Evolutionary conservation across 2,888 invertebrate genomes (phyloP).

Genomic region (Rhodophaea formosa): DNA sequence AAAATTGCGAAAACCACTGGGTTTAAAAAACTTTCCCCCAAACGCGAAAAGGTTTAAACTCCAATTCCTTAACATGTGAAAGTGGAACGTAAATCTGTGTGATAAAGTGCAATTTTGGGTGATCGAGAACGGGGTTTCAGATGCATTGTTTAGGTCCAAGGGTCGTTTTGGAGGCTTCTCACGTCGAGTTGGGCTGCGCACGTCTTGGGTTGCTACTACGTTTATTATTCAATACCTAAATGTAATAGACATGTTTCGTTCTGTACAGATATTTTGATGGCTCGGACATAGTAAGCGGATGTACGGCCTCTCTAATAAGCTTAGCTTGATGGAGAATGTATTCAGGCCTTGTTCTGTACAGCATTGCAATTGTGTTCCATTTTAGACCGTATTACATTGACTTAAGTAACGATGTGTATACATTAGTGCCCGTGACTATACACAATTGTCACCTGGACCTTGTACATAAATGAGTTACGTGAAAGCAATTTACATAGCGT

Average conservation of each 20-base stretch:
- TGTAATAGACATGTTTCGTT: conserved; percentile 30
- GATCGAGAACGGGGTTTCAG: not conserved
- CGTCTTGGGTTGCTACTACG: conserved; percentile 27
- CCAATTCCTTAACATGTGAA: not conserved
- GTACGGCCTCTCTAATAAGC: conserved; percentile 1
- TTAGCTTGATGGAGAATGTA: not conserved
- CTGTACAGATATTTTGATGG: conserved; percentile 15
- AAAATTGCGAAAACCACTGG: conserved; percentile 23
- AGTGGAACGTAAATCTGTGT: not conserved
- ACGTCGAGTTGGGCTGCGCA: conserved; percentile 30
- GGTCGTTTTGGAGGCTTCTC: conserved; percentile 21
- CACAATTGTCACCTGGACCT: not conserved
- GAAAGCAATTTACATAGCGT: not conserved
- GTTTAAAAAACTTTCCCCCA: conserved; percentile 26
- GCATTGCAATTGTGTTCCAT: too few species aligned
- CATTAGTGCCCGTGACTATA: too few species aligned
- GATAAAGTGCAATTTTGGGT: conserved; percentile 12
- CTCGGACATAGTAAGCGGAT: conserved; percentile 3
- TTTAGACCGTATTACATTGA: too few species aligned
- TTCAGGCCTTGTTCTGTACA: not conserved
- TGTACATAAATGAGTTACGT: not conserved
- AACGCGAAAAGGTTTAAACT: not conserved
- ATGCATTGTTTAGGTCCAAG: conserved; percentile 23
- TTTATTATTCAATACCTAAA: conserved; percentile 37
- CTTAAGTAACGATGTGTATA: too few species aligned